Evolutionary conservation across 2,797 vertebrate genomes (phyloP).

Genomic region (Malurus leucopterus): DNA sequence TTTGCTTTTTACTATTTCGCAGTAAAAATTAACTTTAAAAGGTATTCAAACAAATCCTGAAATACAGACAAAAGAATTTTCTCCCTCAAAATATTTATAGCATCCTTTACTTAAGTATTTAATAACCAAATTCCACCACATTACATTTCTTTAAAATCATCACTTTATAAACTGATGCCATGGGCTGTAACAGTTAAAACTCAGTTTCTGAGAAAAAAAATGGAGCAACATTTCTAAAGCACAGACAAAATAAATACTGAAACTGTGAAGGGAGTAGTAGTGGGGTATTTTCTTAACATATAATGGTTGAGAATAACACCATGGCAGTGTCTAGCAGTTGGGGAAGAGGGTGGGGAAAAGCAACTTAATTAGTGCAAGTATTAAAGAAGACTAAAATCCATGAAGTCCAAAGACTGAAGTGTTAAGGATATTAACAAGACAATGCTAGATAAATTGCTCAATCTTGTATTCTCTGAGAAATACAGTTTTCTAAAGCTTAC

Average conservation of each 20-base stretch:
- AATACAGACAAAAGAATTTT: background rate
- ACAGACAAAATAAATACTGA: background rate
- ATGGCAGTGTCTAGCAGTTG: background rate
- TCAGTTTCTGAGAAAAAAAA: background rate
- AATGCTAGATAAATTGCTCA: accelerated
- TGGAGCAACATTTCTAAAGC: background rate
- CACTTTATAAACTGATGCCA: background rate
- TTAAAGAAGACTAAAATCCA: background rate
- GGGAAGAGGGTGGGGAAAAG: background rate
- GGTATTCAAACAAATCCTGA: background rate
- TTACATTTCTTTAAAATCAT: background rate
- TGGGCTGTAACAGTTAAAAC: background rate
- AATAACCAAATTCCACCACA: background rate
- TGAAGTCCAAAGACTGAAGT: background rate
- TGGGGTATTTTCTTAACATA: background rate
- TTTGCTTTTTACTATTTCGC: background rate
- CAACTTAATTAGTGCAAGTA: background rate
- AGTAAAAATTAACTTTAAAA: background rate
- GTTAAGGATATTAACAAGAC: background rate
- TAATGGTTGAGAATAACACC: background rate
- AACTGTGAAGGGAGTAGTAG: background rate
- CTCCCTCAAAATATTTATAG: background rate
- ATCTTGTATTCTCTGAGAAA: background rate
- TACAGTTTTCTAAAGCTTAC: background rate
- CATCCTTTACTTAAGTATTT: background rate